These are phyloP conservation scores for Coreoperca whiteheadi DNA, from an alignment of 2,113 vertebrate genomes.

Conservation along the genomic window DNA sequence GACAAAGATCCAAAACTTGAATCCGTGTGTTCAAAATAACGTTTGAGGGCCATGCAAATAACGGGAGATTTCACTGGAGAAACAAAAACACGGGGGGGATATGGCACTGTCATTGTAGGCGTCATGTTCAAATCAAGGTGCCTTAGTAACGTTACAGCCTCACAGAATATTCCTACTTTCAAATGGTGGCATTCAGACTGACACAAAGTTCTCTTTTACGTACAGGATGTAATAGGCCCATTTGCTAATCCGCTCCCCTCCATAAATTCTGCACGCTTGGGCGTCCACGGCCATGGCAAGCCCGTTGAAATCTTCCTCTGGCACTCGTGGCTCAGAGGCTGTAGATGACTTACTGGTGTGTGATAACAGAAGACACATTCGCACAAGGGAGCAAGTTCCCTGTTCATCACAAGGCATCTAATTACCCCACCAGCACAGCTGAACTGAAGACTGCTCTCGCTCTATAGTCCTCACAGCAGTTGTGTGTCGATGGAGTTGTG, in stretches of 20 bases:
- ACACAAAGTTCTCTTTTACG: background rate
- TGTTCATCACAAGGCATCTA: conserved; percentile 50
- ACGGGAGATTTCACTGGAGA: no score
- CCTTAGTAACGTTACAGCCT: no score
- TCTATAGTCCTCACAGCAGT: conserved; percentile 45
- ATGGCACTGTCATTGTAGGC: no score
- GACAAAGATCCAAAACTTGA: no score
- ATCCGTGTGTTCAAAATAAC: no score
- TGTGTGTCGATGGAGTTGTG: conserved; percentile 33
- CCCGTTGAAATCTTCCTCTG: background rate
- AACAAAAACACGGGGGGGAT: no score
- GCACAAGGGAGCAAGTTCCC: conserved; percentile 35
- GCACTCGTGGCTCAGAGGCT: background rate
- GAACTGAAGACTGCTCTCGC: conserved; percentile 11
- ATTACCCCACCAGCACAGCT: conserved; percentile 37
- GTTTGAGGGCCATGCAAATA: no score
- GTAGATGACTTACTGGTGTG: conserved; percentile 35
- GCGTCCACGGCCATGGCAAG: background rate
- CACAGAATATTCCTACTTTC: background rate
- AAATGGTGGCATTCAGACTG: background rate
- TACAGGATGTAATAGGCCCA: background rate
- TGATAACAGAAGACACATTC: conserved; percentile 28
- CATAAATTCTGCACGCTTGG: background rate
- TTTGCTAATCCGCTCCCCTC: conserved; percentile 18
- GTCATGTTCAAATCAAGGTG: no score